These are phyloP conservation scores for Aurelia aurita DNA, from an alignment of 30 jellyfish, hydroid and myxozoan species.

Conservation along the genomic window DNA sequence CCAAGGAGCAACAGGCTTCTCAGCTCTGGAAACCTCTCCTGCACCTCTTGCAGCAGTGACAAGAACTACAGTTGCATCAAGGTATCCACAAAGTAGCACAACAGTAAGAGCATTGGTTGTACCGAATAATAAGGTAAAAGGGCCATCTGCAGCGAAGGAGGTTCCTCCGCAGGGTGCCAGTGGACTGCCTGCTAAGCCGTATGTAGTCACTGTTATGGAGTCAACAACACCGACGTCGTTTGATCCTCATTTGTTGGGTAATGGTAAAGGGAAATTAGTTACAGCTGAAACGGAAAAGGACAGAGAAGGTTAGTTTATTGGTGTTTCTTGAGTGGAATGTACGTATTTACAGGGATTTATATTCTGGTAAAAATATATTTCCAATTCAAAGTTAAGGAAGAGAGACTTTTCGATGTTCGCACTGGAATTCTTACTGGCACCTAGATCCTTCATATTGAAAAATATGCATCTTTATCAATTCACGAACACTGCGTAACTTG, in stretches of 20 bases:
- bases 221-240: conserved; percentile 44
- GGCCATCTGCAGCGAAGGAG: conserved; percentile 29
- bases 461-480: too few relatives aligned
- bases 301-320: conserved; percentile 34
- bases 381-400: too few relatives aligned
- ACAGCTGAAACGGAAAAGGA: conserved; percentile 27
- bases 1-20: background rate
- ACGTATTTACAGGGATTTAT: too few relatives aligned
- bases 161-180: background rate
- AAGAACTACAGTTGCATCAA: conserved; percentile 14
- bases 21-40: background rate
- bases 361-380: too few relatives aligned
- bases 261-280: conserved; percentile 17
- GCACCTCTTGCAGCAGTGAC: background rate
- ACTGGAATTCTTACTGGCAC: too few relatives aligned
- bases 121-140: conserved; percentile 3
- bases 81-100: background rate
- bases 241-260: conserved; percentile 1
- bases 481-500: too few relatives aligned
- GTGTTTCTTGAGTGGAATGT: too few relatives aligned
- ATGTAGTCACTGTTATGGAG: conserved; percentile 19
- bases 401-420: too few relatives aligned
- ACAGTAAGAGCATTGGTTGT: background rate
- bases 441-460: too few relatives aligned
- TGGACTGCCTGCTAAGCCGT: background rate